Percentiles rank a stretch among this genome's conserved stretches.
Conservation (phyloP, 2,797 vertebrate species). For the Discoglossus pictus region DNA sequence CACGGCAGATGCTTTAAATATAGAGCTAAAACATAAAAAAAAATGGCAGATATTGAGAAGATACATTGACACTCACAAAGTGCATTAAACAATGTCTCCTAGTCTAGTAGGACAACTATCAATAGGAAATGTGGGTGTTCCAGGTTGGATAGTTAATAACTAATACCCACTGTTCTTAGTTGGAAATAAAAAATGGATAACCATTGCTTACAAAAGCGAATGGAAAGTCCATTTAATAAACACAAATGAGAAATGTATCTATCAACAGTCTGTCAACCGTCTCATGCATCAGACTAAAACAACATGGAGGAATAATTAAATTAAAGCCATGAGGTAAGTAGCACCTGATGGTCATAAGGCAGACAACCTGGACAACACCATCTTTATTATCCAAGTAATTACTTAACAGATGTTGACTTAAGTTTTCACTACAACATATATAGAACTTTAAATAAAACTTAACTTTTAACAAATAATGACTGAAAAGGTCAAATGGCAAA, state of each 20-base stretch:
- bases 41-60: slow-evolving; percentile 5
- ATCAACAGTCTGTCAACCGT: not conserved
- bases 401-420: not conserved
- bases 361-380: slow-evolving; percentile 5
- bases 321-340: too few species aligned
- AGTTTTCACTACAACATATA: slow-evolving; percentile 11
- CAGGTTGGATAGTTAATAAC: not conserved
- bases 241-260: slow-evolving; percentile 2
- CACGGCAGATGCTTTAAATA: slow-evolving; percentile 96
- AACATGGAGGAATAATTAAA: slow-evolving; percentile 27
- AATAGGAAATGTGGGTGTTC: not conserved
- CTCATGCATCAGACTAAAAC: slow-evolving; percentile 15
- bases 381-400: not conserved
- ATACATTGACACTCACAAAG: not conserved
- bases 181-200: slow-evolving; percentile 5
- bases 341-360: not conserved
- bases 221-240: slow-evolving; percentile 1
- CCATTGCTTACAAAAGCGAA: not conserved
- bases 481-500: slow-evolving; percentile 2
- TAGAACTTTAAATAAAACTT: not conserved
- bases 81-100: not conserved
- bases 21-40: slow-evolving; percentile 74
- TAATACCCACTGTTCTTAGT: not conserved
- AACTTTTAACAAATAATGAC: too few species aligned
- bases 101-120: not conserved